Evolutionary conservation across 2,113 vertebrate genomes (phyloP).

Genomic region (Aphyosemion australe): DNA sequence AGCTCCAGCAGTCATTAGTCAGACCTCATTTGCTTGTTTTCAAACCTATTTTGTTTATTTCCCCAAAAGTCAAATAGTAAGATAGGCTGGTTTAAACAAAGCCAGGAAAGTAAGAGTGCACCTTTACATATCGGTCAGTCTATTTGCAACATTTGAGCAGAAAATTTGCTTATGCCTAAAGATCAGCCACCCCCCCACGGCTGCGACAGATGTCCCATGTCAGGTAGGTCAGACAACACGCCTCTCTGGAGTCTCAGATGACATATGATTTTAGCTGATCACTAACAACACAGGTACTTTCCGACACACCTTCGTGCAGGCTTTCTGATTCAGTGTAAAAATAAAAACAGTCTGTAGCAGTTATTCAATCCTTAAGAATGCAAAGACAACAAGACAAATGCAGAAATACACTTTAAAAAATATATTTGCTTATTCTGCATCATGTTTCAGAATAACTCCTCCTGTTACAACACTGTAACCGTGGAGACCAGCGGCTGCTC

Average conservation of each 20-base stretch:
- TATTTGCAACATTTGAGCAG: constrained; percentile 61
- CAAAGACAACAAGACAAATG: neutral
- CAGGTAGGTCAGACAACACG: neutral
- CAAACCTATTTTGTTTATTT: constrained; percentile 47
- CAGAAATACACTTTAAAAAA: neutral
- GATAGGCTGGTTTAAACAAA: constrained; percentile 34
- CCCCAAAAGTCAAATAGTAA: constrained; percentile 32
- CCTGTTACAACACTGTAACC: neutral
- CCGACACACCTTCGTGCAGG: neutral
- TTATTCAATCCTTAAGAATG: no score
- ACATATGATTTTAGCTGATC: neutral
- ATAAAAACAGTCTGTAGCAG: neutral
- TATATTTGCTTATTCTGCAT: neutral
- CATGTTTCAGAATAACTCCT: neutral
- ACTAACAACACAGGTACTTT: neutral
- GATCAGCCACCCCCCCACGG: neutral
- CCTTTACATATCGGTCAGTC: constrained; percentile 62
- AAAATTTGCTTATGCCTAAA: constrained; percentile 64
- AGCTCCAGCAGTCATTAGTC: constrained; percentile 10
- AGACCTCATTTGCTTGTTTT: constrained; percentile 55
- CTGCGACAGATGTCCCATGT: constrained; percentile 17
- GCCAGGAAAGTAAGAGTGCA: constrained; percentile 10
- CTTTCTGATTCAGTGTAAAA: neutral
- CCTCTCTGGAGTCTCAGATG: constrained; percentile 9
- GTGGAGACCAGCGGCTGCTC: neutral